Evolutionary conservation across 2,888 invertebrate genomes (phyloP).

Genomic region (Cryptocephalus primarius): DNA sequence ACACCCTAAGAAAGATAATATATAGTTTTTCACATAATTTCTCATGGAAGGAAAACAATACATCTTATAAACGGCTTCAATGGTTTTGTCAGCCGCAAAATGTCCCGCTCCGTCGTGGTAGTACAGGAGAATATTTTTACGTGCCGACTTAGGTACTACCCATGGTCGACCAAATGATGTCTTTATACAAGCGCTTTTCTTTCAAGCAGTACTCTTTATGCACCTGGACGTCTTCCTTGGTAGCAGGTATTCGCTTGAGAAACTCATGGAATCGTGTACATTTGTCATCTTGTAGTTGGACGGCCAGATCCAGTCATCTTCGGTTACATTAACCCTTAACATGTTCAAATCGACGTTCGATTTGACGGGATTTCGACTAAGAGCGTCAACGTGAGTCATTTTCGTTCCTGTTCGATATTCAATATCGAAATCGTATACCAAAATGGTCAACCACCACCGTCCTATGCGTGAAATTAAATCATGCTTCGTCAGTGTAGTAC

Average conservation of each 20-base stretch:
- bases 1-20: constrained; percentile 22
- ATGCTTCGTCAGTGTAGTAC: constrained; percentile 13
- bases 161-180: constrained; percentile 8
- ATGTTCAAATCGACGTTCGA: constrained; percentile 4
- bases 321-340: constrained; percentile 4
- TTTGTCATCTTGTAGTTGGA: constrained; percentile 11
- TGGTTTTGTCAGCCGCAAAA: constrained; percentile 16
- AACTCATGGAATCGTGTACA: constrained; percentile 8
- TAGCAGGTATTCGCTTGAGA: constrained; percentile 5
- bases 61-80: constrained; percentile 18
- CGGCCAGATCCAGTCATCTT: constrained; percentile 13
- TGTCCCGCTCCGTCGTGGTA: constrained; percentile 26
- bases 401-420: constrained; percentile 17
- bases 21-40: constrained; percentile 19
- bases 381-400: constrained; percentile 22
- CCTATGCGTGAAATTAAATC: constrained; percentile 22
- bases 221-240: constrained; percentile 5
- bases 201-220: constrained; percentile 12
- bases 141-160: constrained; percentile 9
- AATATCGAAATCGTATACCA: constrained; percentile 23
- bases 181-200: constrained; percentile 9
- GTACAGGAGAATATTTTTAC: constrained; percentile 10
- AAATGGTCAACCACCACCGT: constrained; percentile 23
- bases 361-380: constrained; percentile 9
- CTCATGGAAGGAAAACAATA: constrained; percentile 20